Evolutionary conservation across 1,140 invertebrate genomes (phyloP).

Genomic region (Bombus fervidus): DNA sequence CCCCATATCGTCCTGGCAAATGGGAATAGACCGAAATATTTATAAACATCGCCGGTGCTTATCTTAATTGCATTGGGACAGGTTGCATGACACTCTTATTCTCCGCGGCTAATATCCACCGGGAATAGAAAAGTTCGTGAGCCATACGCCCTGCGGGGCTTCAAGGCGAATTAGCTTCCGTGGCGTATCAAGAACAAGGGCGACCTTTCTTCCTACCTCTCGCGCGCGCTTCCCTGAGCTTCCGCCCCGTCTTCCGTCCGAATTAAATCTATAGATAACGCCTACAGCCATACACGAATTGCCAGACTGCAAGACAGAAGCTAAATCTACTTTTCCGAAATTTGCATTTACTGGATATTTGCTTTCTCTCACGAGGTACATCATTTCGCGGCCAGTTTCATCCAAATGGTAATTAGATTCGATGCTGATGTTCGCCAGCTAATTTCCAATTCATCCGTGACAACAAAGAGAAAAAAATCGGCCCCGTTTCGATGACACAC

Average conservation of each 20-base stretch:
- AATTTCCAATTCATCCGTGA: slow-evolving; percentile 6
- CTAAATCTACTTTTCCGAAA: slow-evolving; percentile 9
- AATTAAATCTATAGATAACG: slow-evolving; percentile 56
- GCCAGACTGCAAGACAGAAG: neutral
- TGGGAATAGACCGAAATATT: slow-evolving; percentile 58
- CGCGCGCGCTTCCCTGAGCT: neutral
- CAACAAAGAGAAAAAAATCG: neutral
- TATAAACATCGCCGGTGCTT: slow-evolving; percentile 73
- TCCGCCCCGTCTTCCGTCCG: slow-evolving; percentile 17
- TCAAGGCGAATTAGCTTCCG: slow-evolving; percentile 62
- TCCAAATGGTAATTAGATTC: neutral
- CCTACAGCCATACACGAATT: slow-evolving; percentile 18
- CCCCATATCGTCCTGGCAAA: neutral
- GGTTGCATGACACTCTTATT: slow-evolving; percentile 65
- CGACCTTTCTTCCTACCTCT: slow-evolving; percentile 20
- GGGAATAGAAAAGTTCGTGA: slow-evolving; percentile 71
- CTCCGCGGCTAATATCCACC: slow-evolving; percentile 41
- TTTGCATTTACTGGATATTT: neutral
- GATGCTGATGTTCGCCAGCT: neutral
- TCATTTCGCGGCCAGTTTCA: neutral
- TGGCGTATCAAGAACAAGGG: slow-evolving; percentile 52
- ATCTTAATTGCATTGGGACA: slow-evolving; percentile 76
- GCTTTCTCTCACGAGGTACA: neutral
- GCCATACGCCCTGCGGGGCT: slow-evolving; percentile 50
- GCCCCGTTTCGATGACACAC: slow-evolving; percentile 42